Evolutionary conservation across 2,888 invertebrate species (phyloP), one percentile per base, ranked within the genome.

Genomic region (Deilephila porcellus): DNA sequence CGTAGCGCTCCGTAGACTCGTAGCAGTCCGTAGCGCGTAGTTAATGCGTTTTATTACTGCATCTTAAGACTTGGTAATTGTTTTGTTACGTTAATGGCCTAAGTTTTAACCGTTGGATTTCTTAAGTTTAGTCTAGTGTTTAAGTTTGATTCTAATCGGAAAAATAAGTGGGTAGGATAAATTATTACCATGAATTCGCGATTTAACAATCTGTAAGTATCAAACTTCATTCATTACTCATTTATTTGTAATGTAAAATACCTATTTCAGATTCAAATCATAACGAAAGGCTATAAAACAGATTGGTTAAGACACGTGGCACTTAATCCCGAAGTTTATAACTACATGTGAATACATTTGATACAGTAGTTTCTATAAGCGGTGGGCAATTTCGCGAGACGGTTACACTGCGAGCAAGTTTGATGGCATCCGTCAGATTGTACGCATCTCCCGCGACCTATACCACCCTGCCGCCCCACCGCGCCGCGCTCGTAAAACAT

Each of bases 21-120:
- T 72, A 72, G 72, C 64, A 60, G 52, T 67, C 45, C 64, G 71
- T 74, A 67, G 72, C 73, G 64, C 59, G 72, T 73, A 62, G 71
- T 52, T 71, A 67, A 67, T 67, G 67, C 60, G 64, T 60, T 71
- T 67, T 71, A 64, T 56, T 62, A 25, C 52, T 67, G 52, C 25
- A 63, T 60, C 67, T 67, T 45, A 52, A 52, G 52, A 67, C 67
- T 67, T 67, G 67, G 67, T 67, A 67, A 67, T 67, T 52, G 67
- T 67, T 67, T 67, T 67, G 67, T 52, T 34, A 60, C 37, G 71
- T 60, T 60, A 37, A 60, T 71, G 34, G 60, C 14, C 37, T 20
- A 37, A 71, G 67, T 67, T 67, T 67, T 52, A 67, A 52, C 20
- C 45, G 45, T 20, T 52, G 25, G 52, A 52, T 67, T 52, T 52